These are phyloP conservation scores for Vanessa tameamea DNA, from an alignment of 1,140 invertebrate species.

Conservation along the genomic window DNA sequence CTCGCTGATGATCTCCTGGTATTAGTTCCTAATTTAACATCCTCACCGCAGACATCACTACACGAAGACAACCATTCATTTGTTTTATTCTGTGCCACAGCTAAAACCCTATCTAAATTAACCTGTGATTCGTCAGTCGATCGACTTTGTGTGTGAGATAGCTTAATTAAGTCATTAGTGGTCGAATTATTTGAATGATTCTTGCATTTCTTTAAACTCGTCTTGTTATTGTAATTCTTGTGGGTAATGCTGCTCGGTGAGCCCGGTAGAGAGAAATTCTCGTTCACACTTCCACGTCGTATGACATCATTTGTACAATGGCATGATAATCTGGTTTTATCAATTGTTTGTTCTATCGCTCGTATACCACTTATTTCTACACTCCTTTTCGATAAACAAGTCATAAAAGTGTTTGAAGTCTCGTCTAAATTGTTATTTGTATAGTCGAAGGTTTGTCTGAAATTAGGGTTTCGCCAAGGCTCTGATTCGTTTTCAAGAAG, in stretches of 20 bases:
- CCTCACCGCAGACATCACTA: constrained; percentile 45
- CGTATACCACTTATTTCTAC: constrained; percentile 69
- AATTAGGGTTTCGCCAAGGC: constrained; percentile 44
- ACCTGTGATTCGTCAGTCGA: constrained; percentile 38
- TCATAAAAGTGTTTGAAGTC: constrained; percentile 56
- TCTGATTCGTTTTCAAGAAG: constrained; percentile 57
- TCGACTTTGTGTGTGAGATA: constrained; percentile 45
- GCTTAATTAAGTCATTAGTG: constrained; percentile 36
- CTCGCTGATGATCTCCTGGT: constrained; percentile 72
- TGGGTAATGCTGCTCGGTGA: constrained; percentile 69
- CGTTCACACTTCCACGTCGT: constrained; percentile 59
- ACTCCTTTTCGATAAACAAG: constrained; percentile 56
- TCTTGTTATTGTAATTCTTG: constrained; percentile 69
- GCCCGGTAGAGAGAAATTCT: constrained; percentile 70
- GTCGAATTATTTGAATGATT: constrained; percentile 29
- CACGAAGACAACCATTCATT: constrained; percentile 67
- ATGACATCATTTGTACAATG: constrained; percentile 35
- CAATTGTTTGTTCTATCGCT: constrained; percentile 58
- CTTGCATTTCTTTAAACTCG: constrained; percentile 55
- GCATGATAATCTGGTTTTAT: constrained; percentile 37
- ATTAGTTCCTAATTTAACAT: constrained; percentile 47
- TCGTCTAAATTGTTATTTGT: constrained; percentile 22
- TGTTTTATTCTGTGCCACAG: constrained; percentile 66
- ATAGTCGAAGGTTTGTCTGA: constrained; percentile 44
- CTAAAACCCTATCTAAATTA: constrained; percentile 60